Percentiles rank a stretch among this genome's conserved stretches.
Conservation (phyloP, 2,113 vertebrate species). For the Rhodinocichla rosea region DNA sequence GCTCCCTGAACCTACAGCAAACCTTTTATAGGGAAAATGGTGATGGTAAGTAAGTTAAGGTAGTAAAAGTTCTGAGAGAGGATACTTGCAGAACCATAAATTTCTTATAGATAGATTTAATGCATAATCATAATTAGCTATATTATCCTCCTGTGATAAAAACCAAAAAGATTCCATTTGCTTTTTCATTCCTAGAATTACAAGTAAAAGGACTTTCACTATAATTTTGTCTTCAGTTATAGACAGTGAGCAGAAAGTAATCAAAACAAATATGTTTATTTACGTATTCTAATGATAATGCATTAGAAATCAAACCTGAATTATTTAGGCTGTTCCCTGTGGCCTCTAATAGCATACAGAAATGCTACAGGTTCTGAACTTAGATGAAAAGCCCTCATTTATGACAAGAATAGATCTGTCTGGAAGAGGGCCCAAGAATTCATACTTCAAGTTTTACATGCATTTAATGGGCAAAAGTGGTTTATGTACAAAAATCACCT, state of each 20-base stretch:
- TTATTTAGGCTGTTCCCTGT: neutral
- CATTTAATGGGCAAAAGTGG: neutral
- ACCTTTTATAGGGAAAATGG: neutral
- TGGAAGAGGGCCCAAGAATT: neutral
- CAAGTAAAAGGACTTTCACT: neutral
- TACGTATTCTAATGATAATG: neutral
- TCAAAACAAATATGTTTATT: neutral
- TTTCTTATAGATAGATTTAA: neutral
- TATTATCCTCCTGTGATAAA: neutral
- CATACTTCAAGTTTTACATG: neutral
- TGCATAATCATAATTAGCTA: neutral
- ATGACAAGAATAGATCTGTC: neutral
- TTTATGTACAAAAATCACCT: neutral
- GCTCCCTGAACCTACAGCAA: neutral
- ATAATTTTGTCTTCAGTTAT: neutral
- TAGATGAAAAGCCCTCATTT: neutral
- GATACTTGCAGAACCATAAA: neutral
- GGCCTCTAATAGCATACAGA: neutral
- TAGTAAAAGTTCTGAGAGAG: neutral
- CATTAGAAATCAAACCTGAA: neutral
- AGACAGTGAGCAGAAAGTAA: neutral
- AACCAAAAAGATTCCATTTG: neutral
- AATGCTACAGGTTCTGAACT: neutral
- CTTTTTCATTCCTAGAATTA: neutral
- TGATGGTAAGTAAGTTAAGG: neutral